phyloP scores from a whole-genome alignment of 1,140 invertebrate genomes.

The Scaptomyza montana region DNA sequence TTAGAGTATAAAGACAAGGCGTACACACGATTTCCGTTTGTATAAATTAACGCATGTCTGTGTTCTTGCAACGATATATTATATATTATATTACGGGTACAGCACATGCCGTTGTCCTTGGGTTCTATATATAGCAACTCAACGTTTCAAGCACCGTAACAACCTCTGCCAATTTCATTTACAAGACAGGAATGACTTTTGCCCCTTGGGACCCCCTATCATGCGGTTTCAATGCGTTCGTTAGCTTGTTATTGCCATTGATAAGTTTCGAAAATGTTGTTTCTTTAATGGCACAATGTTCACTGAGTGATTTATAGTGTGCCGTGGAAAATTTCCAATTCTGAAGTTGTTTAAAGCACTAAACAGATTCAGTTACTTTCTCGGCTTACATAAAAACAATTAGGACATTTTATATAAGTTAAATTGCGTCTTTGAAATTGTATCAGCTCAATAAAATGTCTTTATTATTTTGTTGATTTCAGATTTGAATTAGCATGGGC shows the following conservation, averaged over 20 bases:
- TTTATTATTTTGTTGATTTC: conserved; percentile 13
- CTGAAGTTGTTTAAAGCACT: neutral
- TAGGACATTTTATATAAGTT: neutral
- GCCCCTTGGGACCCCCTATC: neutral
- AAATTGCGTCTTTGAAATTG: neutral
- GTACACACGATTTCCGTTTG: conserved; percentile 66
- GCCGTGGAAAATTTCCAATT: neutral
- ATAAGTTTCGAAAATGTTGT: conserved; percentile 32
- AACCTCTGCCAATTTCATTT: conserved; percentile 48
- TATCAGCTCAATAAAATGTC: neutral
- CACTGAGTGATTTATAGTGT: conserved; percentile 13
- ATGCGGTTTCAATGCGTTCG: conserved; percentile 2
- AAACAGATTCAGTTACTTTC: neutral
- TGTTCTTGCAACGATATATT: conserved; percentile 15
- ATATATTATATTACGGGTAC: neutral
- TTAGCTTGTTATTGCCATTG: conserved; percentile 12
- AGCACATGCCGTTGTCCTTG: conserved; percentile 31
- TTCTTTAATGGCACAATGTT: neutral
- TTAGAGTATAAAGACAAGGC: conserved; percentile 8
- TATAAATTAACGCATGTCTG: conserved; percentile 71
- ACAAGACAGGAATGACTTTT: conserved; percentile 36
- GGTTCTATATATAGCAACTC: conserved; percentile 22
- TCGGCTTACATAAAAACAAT: neutral
- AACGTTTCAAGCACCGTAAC: too few species aligned
- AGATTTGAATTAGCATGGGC: conserved; percentile 23